Evolutionary conservation across 2,797 vertebrate genomes (phyloP).

Genomic region (Ctenopoma multispine): DNA sequence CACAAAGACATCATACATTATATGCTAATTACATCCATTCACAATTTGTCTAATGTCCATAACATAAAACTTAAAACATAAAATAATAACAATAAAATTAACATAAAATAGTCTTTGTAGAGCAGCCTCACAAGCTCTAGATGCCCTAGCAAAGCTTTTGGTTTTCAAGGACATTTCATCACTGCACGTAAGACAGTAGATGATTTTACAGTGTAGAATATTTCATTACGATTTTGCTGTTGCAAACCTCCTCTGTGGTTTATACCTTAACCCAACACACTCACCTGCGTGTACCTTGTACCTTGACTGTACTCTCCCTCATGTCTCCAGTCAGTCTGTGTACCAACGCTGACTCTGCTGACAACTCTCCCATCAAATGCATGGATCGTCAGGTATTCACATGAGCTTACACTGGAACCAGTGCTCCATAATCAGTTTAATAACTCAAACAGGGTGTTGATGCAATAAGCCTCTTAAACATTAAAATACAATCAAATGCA

Average conservation of each 20-base stretch:
- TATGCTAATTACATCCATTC: constrained; percentile 41
- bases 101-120: constrained; percentile 26
- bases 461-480: neutral
- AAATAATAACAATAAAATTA: no score
- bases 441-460: neutral
- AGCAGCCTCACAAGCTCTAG: constrained; percentile 21
- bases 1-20: neutral
- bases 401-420: constrained; percentile 18
- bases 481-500: no score
- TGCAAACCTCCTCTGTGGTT: constrained; percentile 19
- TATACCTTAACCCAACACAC: neutral
- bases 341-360: constrained; percentile 20
- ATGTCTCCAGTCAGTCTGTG: constrained; percentile 24
- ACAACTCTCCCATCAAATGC: constrained; percentile 40
- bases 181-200: neutral
- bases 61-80: constrained; percentile 27
- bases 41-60: constrained; percentile 29
- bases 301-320: constrained; percentile 5
- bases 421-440: constrained; percentile 18
- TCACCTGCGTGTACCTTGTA: neutral
- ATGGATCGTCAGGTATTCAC: constrained; percentile 29
- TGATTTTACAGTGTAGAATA: constrained; percentile 22
- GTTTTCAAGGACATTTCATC: constrained; percentile 41
- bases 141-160: constrained; percentile 26
- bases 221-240: constrained; percentile 3